Evolutionary conservation across 23 tunicate species (phyloP), one percentile per base, ranked within the genome.

Genomic region (Corella eumyota): DNA sequence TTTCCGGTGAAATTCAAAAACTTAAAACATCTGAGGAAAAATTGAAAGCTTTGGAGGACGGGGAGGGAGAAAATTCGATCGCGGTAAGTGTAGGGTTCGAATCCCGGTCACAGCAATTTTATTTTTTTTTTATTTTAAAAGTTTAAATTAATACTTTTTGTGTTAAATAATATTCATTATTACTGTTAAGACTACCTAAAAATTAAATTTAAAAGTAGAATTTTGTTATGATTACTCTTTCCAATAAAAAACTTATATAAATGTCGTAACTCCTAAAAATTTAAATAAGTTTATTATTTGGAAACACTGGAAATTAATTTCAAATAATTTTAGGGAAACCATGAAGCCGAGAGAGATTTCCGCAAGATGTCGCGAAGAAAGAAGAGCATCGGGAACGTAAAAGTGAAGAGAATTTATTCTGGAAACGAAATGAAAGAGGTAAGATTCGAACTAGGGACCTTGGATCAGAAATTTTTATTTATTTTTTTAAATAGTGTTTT

Each of bases 391-490:
- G 95, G 95, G 5, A 50, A 86, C 65, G 72, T 73, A 3, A 86
- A 86, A 67, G 64, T 78, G 11, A 48, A 70, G 34, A 63, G 75
- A 50, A 68, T 78, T 25, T 86, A 86, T 53, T 67, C 76, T 7
- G 86, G 86, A 47, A 64, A 38, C 24, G 87, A 72, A 37, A 36
- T 72, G 60, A 78, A 86, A 78, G 95, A 77, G 77, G 95, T 86
- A 33, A 32, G n/a, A n/a, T n/a, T n/a, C n/a, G n/a, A n/a, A n/a
- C n/a, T n/a, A n/a, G n/a, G n/a, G n/a, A n/a, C n/a, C n/a, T n/a
- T n/a, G n/a, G n/a, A n/a, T n/a, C n/a, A n/a, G 64, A 21, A 6
- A 17, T 19, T 33, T 57, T 23, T 27, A 60, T 60, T 25, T n/a
- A n/a, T n/a, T 64, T 15, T n/a, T n/a, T 45, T 45, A 64, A 9